phyloP scores from a whole-genome alignment of 2,888 invertebrate genomes.

The Bugula neritina region DNA sequence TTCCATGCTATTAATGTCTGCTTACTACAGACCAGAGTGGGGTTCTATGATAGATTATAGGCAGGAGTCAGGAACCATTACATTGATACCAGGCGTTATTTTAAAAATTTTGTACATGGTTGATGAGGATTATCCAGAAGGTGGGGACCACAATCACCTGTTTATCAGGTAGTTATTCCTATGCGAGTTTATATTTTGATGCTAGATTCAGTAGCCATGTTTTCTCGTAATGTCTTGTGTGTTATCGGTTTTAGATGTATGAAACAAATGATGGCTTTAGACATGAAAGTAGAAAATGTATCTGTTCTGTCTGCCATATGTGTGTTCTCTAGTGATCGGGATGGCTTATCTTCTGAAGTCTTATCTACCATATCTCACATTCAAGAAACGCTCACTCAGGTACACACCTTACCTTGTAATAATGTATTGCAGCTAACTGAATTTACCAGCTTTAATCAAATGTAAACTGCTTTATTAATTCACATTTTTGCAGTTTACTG shows the following conservation, averaged over 20 bases:
- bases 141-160: not conserved
- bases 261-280: not conserved
- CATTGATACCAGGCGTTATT: not conserved
- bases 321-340: slow-evolving; percentile 7
- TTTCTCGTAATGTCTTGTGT: no score
- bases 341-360: not conserved
- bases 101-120: not conserved
- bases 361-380: not conserved
- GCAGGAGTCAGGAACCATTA: not conserved
- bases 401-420: not conserved
- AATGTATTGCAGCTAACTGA: not conserved
- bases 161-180: not conserved
- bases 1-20: not conserved
- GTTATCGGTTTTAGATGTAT: not conserved
- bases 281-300: not conserved
- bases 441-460: no score
- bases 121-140: not conserved
- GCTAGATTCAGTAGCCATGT: no score
- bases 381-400: not conserved
- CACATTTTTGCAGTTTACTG: no score
- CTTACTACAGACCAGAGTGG: not conserved
- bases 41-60: not conserved
- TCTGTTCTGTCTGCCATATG: not conserved
- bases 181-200: no score
- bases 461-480: no score